These are phyloP conservation scores for Chanos chanos DNA, from an alignment of 2,797 vertebrate species.

Conservation along the genomic window DNA sequence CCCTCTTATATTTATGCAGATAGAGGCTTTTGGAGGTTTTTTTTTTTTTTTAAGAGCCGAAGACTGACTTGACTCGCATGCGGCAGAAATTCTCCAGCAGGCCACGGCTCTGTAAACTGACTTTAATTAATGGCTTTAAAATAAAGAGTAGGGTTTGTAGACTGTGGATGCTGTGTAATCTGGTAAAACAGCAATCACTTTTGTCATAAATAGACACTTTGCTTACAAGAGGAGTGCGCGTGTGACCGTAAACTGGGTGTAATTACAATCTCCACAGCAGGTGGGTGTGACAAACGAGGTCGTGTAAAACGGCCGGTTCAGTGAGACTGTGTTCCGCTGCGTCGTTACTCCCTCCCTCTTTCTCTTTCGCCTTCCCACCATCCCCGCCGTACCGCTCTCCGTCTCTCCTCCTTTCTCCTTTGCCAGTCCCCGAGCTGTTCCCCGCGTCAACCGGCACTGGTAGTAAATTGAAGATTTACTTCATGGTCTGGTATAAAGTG, in stretches of 20 bases:
- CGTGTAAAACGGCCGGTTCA: constrained; percentile 47
- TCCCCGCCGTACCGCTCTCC: not conserved
- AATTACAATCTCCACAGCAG: constrained; percentile 48
- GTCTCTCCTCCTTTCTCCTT: not conserved
- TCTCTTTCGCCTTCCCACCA: not conserved
- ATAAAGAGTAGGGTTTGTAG: constrained; percentile 50
- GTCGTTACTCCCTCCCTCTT: constrained; percentile 39
- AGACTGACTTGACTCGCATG: not conserved
- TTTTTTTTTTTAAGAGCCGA: not conserved
- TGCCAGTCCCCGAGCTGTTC: constrained; percentile 20
- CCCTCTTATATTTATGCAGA: too few species aligned
- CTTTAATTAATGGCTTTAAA: constrained; percentile 61
- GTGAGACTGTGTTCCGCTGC: constrained; percentile 38
- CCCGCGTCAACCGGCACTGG: constrained; percentile 15
- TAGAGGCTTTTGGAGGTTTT: too few species aligned
- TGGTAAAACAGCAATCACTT: constrained; percentile 55
- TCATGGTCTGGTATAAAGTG: constrained; percentile 27
- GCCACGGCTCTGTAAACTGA: constrained; percentile 61
- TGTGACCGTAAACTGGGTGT: constrained; percentile 43
- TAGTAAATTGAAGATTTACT: constrained; percentile 37
- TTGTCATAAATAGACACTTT: constrained; percentile 49
- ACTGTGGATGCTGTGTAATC: constrained; percentile 50
- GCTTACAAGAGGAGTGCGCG: constrained; percentile 16
- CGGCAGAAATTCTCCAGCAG: constrained; percentile 28
- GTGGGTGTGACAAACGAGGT: constrained; percentile 55